Base-by-base conservation (phyloP, 1,140 invertebrate genomes). In the Propsilocerus akamusi region DNA sequence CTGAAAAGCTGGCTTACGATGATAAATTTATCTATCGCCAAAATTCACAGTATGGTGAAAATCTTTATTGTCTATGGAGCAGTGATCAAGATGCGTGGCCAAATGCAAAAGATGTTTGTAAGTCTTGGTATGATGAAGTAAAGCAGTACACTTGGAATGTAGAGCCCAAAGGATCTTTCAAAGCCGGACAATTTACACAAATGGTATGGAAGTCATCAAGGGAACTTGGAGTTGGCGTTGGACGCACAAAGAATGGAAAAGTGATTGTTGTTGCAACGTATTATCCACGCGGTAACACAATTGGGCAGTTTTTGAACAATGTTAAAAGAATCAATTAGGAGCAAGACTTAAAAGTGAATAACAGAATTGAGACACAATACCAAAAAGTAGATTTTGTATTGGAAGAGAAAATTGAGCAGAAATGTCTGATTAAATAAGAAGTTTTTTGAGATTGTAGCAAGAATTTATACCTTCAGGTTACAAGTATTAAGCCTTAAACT, bases 181-280 rank as follows among this genome's bases (percentile, higher is more conserved):
- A 37, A 48, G 61, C 57, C 69, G 73, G 78, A 55, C 78, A 81
- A 52, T 81, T 80, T 51, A 73, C 75, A 0, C 76, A 80, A 64
- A 68, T 80, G 11, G 66, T 84, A 1, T 86, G 83, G 83, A 79
- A 75, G 54, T 69, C 63, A 8, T 74, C 70, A 3, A 71, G 62
- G 49, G 74, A 83, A 56, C 63, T 86, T 53, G 83, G 83, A 2
- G 74, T 85, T 12, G 82, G 74, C 3, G 69, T 74, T 55, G 78
- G 78, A 1, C 73, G 72, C 55, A 73, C 63, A 34, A 54, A 56
- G 25, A 60, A 58, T 50, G n/a, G 73, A 62, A 53, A 72, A 65
- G 50, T 72, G 68, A 53, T 71, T 26, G 72, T 85, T 2, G 81
- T 85, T 1, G 77, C 77, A 5, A 81, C 81, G 61, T 85, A 85